Evolutionary conservation across 35 echinoderm and acorn worm genomes (phyloP).

Genomic region (Stichopus chloronotus): DNA sequence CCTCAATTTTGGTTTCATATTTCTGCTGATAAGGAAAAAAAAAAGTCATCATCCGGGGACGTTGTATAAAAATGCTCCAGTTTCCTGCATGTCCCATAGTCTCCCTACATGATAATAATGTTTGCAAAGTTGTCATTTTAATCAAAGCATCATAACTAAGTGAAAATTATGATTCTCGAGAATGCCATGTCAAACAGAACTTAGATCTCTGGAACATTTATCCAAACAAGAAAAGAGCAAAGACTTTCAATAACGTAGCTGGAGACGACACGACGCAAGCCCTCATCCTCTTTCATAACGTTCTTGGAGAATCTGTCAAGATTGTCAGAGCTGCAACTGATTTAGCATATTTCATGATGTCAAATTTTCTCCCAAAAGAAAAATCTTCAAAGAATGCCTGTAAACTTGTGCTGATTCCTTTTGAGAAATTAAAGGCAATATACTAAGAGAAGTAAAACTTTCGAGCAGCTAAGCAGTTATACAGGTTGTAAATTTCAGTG

Average conservation of each 20-base stretch:
- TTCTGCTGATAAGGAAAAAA: neutral
- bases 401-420: neutral
- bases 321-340: constrained; percentile 27
- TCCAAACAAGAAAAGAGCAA: constrained; percentile 36
- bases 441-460: neutral
- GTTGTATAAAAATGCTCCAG: constrained; percentile 14
- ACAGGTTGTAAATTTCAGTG: neutral
- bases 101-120: constrained; percentile 23
- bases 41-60: neutral
- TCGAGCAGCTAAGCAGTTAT: neutral
- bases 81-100: constrained; percentile 16
- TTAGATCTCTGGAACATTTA: constrained; percentile 20
- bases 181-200: constrained; percentile 42
- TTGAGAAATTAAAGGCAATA: constrained; percentile 16
- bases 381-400: neutral
- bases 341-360: constrained; percentile 31
- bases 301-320: constrained; percentile 35
- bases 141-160: constrained; percentile 32
- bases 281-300: constrained; percentile 33
- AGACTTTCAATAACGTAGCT: constrained; percentile 19
- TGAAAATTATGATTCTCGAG: constrained; percentile 43
- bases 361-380: constrained; percentile 14
- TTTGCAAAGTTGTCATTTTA: constrained; percentile 53
- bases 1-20: constrained; percentile 17
- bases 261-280: constrained; percentile 22